phyloP scores from a whole-genome alignment of 2,888 invertebrate species.

The Spatulosminthurus flaviceps region DNA sequence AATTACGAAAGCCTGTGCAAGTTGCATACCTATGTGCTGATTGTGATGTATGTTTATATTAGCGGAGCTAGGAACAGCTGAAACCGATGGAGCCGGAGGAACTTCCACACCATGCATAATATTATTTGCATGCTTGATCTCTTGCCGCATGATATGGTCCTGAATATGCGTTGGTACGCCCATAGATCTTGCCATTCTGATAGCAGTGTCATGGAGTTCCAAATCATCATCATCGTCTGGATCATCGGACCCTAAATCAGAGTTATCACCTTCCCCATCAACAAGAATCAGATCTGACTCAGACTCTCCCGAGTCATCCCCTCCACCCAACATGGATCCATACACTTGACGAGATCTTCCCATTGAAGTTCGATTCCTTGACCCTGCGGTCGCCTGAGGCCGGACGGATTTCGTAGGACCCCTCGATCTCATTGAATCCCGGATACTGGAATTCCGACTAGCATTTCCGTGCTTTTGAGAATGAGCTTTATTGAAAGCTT shows the following conservation, averaged over 20 bases:
- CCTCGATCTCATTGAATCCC: conserved; percentile 51
- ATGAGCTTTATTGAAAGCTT: conserved; percentile 35
- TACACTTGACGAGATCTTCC: conserved; percentile 53
- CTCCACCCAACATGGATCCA: conserved; percentile 60
- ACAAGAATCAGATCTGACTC: conserved; percentile 61
- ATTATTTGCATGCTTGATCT: conserved; percentile 43
- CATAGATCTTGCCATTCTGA: conserved; percentile 47
- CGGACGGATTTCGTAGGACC: conserved; percentile 39
- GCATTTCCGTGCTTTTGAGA: conserved; percentile 15
- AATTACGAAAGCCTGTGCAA: not conserved
- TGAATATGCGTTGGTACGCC: conserved; percentile 44
- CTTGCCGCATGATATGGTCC: conserved; percentile 46
- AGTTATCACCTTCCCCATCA: conserved; percentile 60
- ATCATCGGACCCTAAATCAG: conserved; percentile 59
- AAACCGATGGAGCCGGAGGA: conserved; percentile 41
- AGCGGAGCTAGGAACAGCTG: conserved; percentile 44
- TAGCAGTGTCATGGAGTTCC: conserved; percentile 45
- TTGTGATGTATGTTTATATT: conserved; percentile 36
- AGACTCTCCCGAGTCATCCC: conserved; percentile 59
- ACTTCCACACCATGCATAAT: conserved; percentile 39
- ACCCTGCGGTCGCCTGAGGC: conserved; percentile 45
- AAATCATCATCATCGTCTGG: conserved; percentile 60
- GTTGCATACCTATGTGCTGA: conserved; percentile 33
- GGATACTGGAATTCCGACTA: conserved; percentile 49
- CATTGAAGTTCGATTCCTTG: conserved; percentile 39